Base-by-base conservation (phyloP, 2,888 invertebrate species). In the Criorhina ranunculi region DNA sequence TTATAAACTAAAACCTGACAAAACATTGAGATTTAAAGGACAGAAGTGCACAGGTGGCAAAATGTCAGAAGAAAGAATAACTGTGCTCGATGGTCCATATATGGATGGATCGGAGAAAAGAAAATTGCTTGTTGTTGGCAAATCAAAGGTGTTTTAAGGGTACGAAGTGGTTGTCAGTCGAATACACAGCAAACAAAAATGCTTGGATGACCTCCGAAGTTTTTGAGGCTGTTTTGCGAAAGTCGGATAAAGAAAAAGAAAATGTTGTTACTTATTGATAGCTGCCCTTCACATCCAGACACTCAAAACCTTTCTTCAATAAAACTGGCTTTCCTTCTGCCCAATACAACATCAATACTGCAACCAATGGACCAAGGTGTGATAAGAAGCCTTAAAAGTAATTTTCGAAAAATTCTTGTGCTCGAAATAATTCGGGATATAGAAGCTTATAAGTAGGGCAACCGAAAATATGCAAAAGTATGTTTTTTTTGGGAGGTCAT, bases 261-360 rank as follows among this genome's bases (percentile, higher is more conserved):
- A 46, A 46, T 19, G 2, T 46, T 46, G 44, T 46, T 46, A 19
- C 44, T 46, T 46, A 19, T 17, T 11, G 46, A 46, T 46, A 46
- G 19, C 46, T 46, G 46, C 46, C 46, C 46, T 11, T 46, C 17
- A 46, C 24, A 46, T 46, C 46, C 46, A 19, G 19, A 46, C 46
- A 5, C 11, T 9, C 24, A 46, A 46, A 46, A 46, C 11, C 46
- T 46, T 46, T 46, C 19, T 46, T 24, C 24, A 46, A 46, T 46
- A 46, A 46, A 46, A 46, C 11, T 46, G 9, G 9, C 11, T 46
- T 46, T 46, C 24, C 46, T 46, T 46, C 24, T 11, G 46, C 19
- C 19, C 46, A 46, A 46, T 19, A 46, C 46, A 19, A 46, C 46
- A 46, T 44, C 44, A 8, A 44, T 17, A 44, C 8, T 44, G 8